Evolutionary conservation across 2,888 invertebrate species (phyloP).

Genomic region (Biston betularia): DNA sequence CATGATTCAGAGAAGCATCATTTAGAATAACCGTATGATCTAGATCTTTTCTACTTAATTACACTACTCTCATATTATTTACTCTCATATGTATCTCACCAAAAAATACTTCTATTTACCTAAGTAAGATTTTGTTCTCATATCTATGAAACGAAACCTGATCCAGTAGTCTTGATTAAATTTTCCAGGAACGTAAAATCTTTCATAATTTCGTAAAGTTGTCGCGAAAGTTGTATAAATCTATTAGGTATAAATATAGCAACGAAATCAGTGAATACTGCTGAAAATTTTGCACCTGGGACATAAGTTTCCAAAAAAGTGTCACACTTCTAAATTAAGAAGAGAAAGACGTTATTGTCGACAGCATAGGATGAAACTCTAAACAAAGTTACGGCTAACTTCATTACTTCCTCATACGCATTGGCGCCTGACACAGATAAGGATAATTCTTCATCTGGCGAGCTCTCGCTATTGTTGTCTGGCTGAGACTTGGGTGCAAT

Average conservation of each 20-base stretch:
- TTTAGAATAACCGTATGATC: conserved; percentile 5
- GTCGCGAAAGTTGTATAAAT: background rate
- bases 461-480: conserved; percentile 37
- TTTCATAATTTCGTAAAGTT: background rate
- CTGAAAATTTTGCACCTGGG: background rate
- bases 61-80: background rate
- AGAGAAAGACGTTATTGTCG: conserved; percentile 10
- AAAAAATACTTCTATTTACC: background rate
- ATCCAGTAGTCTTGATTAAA: background rate
- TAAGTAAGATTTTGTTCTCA: background rate
- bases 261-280: no score
- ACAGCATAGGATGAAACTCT: conserved; percentile 28
- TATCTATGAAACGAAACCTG: background rate
- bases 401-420: conserved; percentile 33
- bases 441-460: conserved; percentile 37
- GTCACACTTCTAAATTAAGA: conserved; percentile 13
- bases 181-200: background rate
- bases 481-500: conserved; percentile 31
- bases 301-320: conserved; percentile 2
- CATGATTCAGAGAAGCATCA: conserved; percentile 12
- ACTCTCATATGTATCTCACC: background rate
- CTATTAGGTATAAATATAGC: no score
- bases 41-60: background rate
- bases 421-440: conserved; percentile 36
- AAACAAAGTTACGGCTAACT: conserved; percentile 32